These are phyloP conservation scores for Leptinotarsa peninsularis DNA, from an alignment of 2,888 invertebrate species.

Conservation along the genomic window DNA sequence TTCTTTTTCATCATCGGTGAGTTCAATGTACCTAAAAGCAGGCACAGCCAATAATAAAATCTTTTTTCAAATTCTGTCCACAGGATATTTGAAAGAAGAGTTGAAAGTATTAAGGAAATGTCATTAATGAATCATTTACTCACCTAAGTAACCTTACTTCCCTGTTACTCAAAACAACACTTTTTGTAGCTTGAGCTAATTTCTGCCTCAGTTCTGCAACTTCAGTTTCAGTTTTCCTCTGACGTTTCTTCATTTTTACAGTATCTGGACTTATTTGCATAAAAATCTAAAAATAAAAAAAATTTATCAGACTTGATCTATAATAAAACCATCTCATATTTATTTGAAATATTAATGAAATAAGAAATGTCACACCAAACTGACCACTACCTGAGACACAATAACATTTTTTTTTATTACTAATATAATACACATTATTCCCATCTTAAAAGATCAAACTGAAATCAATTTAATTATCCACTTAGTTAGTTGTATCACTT, in stretches of 20 bases:
- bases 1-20: constrained; percentile 92
- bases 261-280: constrained; percentile 88
- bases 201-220: constrained; percentile 87
- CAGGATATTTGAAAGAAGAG: too few species aligned
- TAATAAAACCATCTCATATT: background rate
- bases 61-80: too few species aligned
- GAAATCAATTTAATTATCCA: too few species aligned
- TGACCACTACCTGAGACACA: too few species aligned
- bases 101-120: background rate
- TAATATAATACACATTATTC: too few species aligned
- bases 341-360: constrained; percentile 12
- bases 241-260: constrained; percentile 88
- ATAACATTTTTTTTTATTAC: too few species aligned
- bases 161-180: constrained; percentile 90
- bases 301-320: background rate
- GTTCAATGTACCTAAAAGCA: constrained; percentile 76
- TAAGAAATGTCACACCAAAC: too few species aligned
- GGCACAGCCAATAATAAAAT: too few species aligned
- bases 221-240: constrained; percentile 91
- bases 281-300: constrained; percentile 66
- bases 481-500: too few species aligned
- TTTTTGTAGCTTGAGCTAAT: constrained; percentile 83
- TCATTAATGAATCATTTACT: constrained; percentile 20
- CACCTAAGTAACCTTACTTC: constrained; percentile 87
- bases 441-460: too few species aligned